phyloP scores from a whole-genome alignment of 2,113 vertebrate genomes.

The Synchiropus splendidus region DNA sequence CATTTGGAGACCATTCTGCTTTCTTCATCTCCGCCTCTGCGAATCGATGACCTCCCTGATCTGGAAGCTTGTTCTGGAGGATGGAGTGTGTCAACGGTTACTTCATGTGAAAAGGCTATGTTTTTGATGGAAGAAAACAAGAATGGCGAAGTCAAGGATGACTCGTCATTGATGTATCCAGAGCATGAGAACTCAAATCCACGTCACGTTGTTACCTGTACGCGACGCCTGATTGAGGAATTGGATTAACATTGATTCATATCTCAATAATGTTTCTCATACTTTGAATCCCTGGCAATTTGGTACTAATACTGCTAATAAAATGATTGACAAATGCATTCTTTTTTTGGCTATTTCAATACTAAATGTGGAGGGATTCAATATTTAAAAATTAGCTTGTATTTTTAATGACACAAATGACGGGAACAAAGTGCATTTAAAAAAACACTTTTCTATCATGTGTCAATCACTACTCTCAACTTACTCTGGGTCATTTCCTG shows the following conservation, averaged over 20 bases:
- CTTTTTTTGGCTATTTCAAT: no score
- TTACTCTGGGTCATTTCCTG: no score
- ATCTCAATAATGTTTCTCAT: no score
- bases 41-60: slow-evolving; percentile 76
- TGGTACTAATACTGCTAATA: no score
- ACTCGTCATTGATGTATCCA: slow-evolving; percentile 8
- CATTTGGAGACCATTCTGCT: slow-evolving; percentile 38
- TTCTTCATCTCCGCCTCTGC: slow-evolving; percentile 24
- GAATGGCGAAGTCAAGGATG: slow-evolving; percentile 10
- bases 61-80: slow-evolving; percentile 67
- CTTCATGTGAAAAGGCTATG: slow-evolving; percentile 37
- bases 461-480: no score
- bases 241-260: slow-evolving; percentile 43
- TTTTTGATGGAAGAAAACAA: slow-evolving; percentile 42
- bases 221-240: slow-evolving; percentile 51
- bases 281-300: no score
- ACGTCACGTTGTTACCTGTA: not conserved
- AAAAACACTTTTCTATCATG: no score
- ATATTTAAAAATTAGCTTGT: no score
- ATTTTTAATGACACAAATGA: no score
- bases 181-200: slow-evolving; percentile 14
- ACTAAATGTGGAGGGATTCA: no score
- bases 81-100: slow-evolving; percentile 7
- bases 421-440: no score
- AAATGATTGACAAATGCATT: no score